A percentile compares a stretch with the other conserved stretches of the same genome.
These are phyloP conservation scores for Megaleporinus macrocephalus DNA, from an alignment of 2,113 vertebrate genomes.

Conservation along the genomic window DNA sequence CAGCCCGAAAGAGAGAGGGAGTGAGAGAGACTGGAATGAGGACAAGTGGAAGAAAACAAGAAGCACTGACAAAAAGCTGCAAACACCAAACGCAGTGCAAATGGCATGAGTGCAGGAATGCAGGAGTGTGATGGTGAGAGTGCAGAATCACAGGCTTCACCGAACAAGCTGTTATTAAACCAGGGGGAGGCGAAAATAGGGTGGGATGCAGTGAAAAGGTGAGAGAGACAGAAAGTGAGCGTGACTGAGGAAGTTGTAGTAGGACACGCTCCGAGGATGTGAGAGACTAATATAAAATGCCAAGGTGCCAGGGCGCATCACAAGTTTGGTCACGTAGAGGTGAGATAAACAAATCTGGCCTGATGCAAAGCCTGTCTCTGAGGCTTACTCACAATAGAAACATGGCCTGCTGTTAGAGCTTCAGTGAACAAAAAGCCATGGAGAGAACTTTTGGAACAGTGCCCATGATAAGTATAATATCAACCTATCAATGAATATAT, in stretches of 20 bases:
- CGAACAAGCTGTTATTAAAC: constrained; percentile 1
- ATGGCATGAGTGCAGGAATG: background rate
- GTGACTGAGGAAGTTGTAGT: background rate
- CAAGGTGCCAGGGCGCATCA: background rate
- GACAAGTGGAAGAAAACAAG: background rate
- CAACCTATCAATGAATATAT: background rate
- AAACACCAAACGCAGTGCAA: background rate
- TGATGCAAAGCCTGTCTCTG: constrained; percentile 8
- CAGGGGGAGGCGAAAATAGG: constrained; percentile 3
- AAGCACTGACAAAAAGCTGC: background rate
- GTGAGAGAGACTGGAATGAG: background rate
- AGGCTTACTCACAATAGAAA: background rate
- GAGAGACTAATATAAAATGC: constrained; percentile 10
- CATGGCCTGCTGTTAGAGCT: background rate
- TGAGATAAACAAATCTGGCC: constrained; percentile 1
- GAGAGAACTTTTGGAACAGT: background rate
- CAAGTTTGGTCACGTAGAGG: background rate
- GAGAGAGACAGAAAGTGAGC: background rate
- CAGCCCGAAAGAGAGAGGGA: background rate
- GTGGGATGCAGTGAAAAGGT: background rate
- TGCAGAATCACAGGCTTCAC: background rate
- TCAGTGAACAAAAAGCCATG: background rate
- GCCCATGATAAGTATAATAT: background rate
- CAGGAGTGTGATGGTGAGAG: background rate
- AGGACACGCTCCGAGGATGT: background rate